Percentiles rank a stretch among this genome's conserved stretches.
Evolutionary conservation across 2,888 invertebrate species (phyloP).

Genomic region (Lasius fuliginosus): DNA sequence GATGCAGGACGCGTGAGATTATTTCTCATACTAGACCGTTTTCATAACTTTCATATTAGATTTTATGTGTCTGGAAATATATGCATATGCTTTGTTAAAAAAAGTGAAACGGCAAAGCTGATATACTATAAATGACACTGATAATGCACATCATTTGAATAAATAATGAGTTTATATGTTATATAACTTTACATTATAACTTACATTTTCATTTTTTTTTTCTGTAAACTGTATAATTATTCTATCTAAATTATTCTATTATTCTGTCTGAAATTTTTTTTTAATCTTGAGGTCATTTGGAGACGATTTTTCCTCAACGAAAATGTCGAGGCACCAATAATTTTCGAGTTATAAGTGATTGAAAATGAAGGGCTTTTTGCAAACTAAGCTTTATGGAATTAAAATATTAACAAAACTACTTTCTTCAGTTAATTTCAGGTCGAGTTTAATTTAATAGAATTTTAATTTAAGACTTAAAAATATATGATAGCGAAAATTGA

Average conservation of each 20-base stretch:
- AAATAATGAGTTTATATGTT: not conserved
- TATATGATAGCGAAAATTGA: too few species aligned
- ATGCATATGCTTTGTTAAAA: not conserved
- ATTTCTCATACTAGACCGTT: not conserved
- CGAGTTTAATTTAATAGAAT: too few species aligned
- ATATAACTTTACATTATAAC: not conserved
- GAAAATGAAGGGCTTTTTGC: too few species aligned
- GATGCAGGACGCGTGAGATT: conserved; percentile 10
- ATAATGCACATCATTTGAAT: not conserved
- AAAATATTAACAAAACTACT: too few species aligned
- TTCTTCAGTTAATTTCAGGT: too few species aligned
- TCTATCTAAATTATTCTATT: not conserved
- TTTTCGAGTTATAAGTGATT: too few species aligned
- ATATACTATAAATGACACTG: not conserved
- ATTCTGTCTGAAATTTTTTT: too few species aligned
- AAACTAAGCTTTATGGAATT: too few species aligned
- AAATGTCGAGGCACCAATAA: too few species aligned
- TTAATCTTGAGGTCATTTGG: too few species aligned
- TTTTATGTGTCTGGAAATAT: not conserved
- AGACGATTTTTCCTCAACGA: not conserved
- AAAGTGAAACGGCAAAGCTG: not conserved
- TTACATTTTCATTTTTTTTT: not conserved
- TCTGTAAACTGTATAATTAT: not conserved
- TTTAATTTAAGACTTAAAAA: too few species aligned
- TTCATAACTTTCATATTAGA: conserved; percentile 35